A percentile compares a stretch with the other conserved stretches of the same genome.
Evolutionary conservation across 2,797 vertebrate species (phyloP).

Genomic region (Argyrosomus regius): DNA sequence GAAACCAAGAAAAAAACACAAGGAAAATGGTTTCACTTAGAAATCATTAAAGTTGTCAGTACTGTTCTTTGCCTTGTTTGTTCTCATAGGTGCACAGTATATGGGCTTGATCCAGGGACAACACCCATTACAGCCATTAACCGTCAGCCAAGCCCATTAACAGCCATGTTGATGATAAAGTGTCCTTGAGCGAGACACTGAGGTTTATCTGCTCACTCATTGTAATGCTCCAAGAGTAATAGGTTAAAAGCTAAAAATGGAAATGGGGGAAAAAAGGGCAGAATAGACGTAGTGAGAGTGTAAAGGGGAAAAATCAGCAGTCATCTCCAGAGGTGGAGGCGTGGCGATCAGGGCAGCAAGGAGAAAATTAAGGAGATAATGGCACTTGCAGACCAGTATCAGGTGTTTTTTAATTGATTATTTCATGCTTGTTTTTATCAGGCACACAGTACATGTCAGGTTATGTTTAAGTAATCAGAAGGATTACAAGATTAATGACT

Average conservation of each 20-base stretch:
- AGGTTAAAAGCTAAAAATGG: conserved; percentile 48
- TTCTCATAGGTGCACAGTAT: conserved; percentile 30
- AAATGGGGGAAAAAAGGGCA: conserved; percentile 12
- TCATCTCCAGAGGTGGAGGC: conserved; percentile 4
- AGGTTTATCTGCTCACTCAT: conserved; percentile 37
- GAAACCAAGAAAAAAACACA: conserved; percentile 14
- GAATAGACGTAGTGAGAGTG: conserved; percentile 4
- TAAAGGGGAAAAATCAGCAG: conserved; percentile 26
- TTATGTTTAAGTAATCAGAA: neutral
- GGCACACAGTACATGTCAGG: neutral
- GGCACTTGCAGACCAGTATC: neutral
- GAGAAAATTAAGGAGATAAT: conserved; percentile 16
- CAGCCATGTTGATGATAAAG: conserved; percentile 26
- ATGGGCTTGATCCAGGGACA: conserved; percentile 29
- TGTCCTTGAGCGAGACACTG: conserved; percentile 44
- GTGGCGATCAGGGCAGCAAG: neutral
- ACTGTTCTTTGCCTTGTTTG: conserved; percentile 46
- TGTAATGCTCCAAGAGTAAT: conserved; percentile 34
- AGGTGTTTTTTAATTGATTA: conserved; percentile 9
- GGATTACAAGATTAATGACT: conserved; percentile 3
- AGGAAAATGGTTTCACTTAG: conserved; percentile 48
- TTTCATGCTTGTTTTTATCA: conserved; percentile 6
- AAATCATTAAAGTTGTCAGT: conserved; percentile 44
- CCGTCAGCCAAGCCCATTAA: conserved; percentile 51
- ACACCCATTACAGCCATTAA: conserved; percentile 55